phyloP scores from a whole-genome alignment of 92 coral and sea anemone species.

The Zoanthus sansibaricus region DNA sequence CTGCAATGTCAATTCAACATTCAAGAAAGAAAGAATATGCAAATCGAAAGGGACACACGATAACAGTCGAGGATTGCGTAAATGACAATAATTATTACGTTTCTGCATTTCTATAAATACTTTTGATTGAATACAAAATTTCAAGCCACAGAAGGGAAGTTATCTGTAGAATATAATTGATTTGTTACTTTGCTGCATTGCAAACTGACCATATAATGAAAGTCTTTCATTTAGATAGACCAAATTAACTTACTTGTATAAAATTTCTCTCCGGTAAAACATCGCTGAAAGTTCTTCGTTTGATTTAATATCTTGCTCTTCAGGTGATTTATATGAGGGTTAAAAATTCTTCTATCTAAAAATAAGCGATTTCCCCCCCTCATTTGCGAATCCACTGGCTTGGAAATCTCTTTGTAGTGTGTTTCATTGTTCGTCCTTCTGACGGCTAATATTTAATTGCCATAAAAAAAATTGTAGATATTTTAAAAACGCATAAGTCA shows the following conservation, averaged over 20 bases:
- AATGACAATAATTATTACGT: background rate
- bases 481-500: background rate
- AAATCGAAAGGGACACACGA: background rate
- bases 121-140: background rate
- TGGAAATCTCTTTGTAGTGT: background rate
- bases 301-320: background rate
- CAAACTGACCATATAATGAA: background rate
- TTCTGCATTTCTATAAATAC: slow-evolving; percentile 7
- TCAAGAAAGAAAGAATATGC: slow-evolving; percentile 31
- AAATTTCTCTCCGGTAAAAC: slow-evolving; percentile 10
- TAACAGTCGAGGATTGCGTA: background rate
- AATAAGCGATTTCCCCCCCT: slow-evolving; percentile 22
- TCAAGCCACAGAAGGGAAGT: background rate
- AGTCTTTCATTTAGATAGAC: background rate
- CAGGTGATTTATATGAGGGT: background rate
- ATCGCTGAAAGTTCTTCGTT: slow-evolving; percentile 18
- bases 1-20: slow-evolving; percentile 17
- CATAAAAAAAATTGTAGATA: slow-evolving; percentile 14
- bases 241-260: slow-evolving; percentile 28
- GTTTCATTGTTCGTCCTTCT: slow-evolving; percentile 15
- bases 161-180: too few species aligned
- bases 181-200: background rate
- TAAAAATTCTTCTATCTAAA: background rate
- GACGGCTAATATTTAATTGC: slow-evolving; percentile 33
- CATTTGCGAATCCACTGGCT: slow-evolving; percentile 51